Base-by-base conservation (phyloP, 1,140 invertebrate genomes). In the Mya arenaria region DNA sequence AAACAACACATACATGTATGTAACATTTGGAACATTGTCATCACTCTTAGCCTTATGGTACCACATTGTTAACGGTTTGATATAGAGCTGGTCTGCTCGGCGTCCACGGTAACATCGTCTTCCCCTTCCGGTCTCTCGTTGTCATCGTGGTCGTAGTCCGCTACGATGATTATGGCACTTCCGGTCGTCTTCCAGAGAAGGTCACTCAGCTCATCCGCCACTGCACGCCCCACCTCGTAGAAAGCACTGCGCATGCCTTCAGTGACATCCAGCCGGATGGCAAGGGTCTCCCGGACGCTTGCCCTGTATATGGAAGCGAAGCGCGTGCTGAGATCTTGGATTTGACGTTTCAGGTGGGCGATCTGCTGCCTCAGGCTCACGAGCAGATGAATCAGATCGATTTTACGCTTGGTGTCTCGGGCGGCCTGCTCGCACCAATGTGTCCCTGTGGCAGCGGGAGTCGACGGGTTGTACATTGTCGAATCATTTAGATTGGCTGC, bases 61-160 rank as follows among this genome's bases (percentile, higher is more conserved):
- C n/a, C n/a, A n/a, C n/a, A n/a, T n/a, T n/a, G n/a, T n/a, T n/a
- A n/a, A n/a, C n/a, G n/a, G n/a, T n/a, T n/a, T n/a, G n/a, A n/a
- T n/a, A n/a, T n/a, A n/a, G n/a, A n/a, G n/a, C n/a, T n/a, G n/a
- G n/a, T n/a, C n/a, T n/a, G n/a, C n/a, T 80, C 77, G 0, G 48
- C 34, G 19, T 71, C 77, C 0, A n/a, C 39, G n/a, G 68, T 65
- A 32, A 25, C 48, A 25, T 68, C 48, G n/a, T 58, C 52, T 5
- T 80, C 77, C 0, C 71, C 66, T 23, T 80, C 77, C 8, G 77
- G 68, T 25, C 23, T 5, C 8, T 62, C 25, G 32, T 80, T 68
- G 34, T 80, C 48, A 30, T 80, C 77, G 36, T 80, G 48, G 48
- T 80, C 77, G 44, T 60, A 80, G 56, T 80, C 77, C 13, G 71